Evolutionary conservation across 2,113 vertebrate genomes (phyloP).

Genomic region (Caranx melampygus): DNA sequence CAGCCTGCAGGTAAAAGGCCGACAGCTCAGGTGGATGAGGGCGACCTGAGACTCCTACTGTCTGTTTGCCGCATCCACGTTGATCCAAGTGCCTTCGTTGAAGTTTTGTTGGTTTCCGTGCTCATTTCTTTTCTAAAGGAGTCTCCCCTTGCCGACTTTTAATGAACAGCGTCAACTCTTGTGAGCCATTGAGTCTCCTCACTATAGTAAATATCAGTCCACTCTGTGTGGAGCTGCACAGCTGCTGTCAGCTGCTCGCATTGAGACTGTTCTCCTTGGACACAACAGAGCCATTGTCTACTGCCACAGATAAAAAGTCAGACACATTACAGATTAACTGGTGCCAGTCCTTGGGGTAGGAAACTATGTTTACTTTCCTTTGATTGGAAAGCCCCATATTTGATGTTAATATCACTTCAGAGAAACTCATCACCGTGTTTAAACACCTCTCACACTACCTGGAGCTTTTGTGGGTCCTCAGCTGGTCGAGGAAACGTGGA

Average conservation of each 20-base stretch:
- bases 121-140: too few relatives aligned
- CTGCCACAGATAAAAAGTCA: not conserved
- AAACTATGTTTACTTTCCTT: not conserved
- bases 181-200: not conserved
- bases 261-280: not conserved
- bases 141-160: not conserved
- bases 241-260: not conserved
- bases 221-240: not conserved
- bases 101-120: too few relatives aligned
- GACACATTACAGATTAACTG: not conserved
- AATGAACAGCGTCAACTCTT: too few relatives aligned
- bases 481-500: not conserved
- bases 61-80: too few relatives aligned
- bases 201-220: not conserved
- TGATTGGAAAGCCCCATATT: not conserved
- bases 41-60: too few relatives aligned
- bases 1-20: conserved; percentile 80
- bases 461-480: not conserved
- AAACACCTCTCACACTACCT: too few relatives aligned
- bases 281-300: not conserved
- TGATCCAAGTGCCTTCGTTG: too few relatives aligned
- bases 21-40: too few relatives aligned
- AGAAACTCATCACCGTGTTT: too few relatives aligned
- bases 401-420: not conserved
- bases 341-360: not conserved